These are phyloP conservation scores for Lepidotrigona ventralis DNA, from an alignment of 1,140 invertebrate species.

Conservation along the genomic window DNA sequence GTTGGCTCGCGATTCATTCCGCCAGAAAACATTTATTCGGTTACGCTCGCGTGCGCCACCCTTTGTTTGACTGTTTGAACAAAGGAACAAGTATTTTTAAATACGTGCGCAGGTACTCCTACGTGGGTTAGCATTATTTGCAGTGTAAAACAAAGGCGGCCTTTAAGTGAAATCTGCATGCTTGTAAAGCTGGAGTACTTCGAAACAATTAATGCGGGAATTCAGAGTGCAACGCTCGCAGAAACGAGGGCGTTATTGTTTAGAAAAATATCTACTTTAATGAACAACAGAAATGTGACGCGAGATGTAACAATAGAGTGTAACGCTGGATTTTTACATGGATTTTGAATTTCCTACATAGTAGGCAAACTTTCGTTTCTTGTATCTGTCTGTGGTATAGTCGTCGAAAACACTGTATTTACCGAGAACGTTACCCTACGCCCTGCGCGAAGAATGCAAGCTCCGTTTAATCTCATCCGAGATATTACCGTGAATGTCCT, in stretches of 20 bases:
- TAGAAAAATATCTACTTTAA: background rate
- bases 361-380: conserved; percentile 21
- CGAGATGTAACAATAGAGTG: background rate
- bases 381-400: background rate
- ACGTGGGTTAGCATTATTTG: background rate
- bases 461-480: conserved; percentile 64
- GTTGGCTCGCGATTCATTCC: background rate
- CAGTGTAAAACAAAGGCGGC: conserved; percentile 10
- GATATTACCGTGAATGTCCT: conserved; percentile 65
- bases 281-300: too few species aligned
- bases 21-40: background rate
- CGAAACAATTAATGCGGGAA: background rate
- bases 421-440: conserved; percentile 50
- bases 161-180: background rate
- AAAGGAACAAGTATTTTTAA: conserved; percentile 25
- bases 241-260: background rate
- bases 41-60: background rate
- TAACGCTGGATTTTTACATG: background rate
- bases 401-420: conserved; percentile 47
- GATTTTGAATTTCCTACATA: conserved; percentile 2
- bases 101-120: background rate
- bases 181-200: conserved; percentile 8
- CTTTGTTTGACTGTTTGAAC: conserved; percentile 35
- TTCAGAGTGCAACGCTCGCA: background rate
- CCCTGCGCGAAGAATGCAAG: conserved; percentile 55